Evolutionary conservation across 2,113 vertebrate species (phyloP), one percentile per base, ranked within the genome.

Genomic region (Oreotrochilus melanogaster): DNA sequence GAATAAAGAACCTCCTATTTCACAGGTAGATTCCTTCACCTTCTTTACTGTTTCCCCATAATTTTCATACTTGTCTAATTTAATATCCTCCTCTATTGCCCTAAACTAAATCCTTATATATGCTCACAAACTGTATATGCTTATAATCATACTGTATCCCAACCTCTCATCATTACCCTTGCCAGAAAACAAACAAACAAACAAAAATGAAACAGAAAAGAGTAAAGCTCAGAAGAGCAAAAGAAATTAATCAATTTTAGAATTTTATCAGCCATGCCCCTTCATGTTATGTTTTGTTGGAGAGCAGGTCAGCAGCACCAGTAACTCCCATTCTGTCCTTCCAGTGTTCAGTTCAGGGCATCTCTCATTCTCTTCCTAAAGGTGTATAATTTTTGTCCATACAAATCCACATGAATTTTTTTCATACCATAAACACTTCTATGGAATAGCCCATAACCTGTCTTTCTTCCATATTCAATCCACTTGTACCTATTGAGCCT

Each of bases 31-130:
- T 85, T 87, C 45, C 73, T 91, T 42, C 21, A 64, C 72, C 60
- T 78, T 92, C 54, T 91, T 56, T 75, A 74, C 15, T 47, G 35
- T 61, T 81, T 85, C 70, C 45, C 69, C 2, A 18, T 78, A 84
- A 93, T 87, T 85, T 95, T 95, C 83, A 81, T 85, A 80, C 61
- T 82, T 89, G 73, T 82, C 86, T 87, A 89, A 93, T 91, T 88
- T 79, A 92, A 94, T 78, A 89, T 45, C n/a, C 66, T 93, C 28
- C 30, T 56, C 65, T 1, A 3, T 31, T 81, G 80, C 62, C 78
- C 93, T 66, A 61, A 94, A 93, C 2, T 33, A 65, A 17, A 60
- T 73, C 60, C 85, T 39, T 86, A 27, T 86, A 65, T 75, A 69
- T 25, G 69, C 42, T 91, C 23, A 74, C 28, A 78, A 92, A 57